Evolutionary conservation across 2,888 invertebrate genomes (phyloP).

Genomic region (Cepaea hortensis): DNA sequence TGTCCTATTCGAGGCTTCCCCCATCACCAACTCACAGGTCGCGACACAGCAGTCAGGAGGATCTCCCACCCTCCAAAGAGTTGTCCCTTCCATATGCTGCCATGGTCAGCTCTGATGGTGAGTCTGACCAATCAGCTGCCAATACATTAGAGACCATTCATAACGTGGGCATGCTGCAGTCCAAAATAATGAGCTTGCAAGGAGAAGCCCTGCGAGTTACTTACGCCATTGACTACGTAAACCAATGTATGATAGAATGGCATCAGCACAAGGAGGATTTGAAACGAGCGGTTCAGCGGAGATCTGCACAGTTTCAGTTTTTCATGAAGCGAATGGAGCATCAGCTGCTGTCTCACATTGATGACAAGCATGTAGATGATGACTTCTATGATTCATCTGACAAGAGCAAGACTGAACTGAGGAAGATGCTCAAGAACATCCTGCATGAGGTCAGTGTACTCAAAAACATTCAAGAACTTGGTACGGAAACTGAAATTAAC

Average conservation of each 20-base stretch:
- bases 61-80: neutral
- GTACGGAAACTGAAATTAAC: conserved; percentile 51
- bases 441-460: conserved; percentile 54
- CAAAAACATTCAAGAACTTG: conserved; percentile 52
- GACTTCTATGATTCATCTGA: conserved; percentile 49
- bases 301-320: conserved; percentile 60
- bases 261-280: conserved; percentile 55
- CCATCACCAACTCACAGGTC: neutral
- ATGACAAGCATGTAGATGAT: conserved; percentile 52
- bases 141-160: conserved; percentile 38
- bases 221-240: conserved; percentile 55
- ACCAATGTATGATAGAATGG: conserved; percentile 56
- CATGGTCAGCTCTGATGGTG: neutral
- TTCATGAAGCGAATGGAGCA: conserved; percentile 59
- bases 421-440: conserved; percentile 50
- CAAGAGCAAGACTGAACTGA: conserved; percentile 46
- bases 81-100: neutral
- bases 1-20: neutral
- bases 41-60: neutral
- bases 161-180: conserved; percentile 45
- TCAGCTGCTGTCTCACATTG: conserved; percentile 58
- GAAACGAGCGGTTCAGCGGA: conserved; percentile 55
- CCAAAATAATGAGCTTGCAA: conserved; percentile 55
- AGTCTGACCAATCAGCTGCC: neutral
- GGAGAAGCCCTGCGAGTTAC: conserved; percentile 56